phyloP scores from a whole-genome alignment of 37 sponge, comb jelly and placozoan species.

The Hormiphora californensis region DNA sequence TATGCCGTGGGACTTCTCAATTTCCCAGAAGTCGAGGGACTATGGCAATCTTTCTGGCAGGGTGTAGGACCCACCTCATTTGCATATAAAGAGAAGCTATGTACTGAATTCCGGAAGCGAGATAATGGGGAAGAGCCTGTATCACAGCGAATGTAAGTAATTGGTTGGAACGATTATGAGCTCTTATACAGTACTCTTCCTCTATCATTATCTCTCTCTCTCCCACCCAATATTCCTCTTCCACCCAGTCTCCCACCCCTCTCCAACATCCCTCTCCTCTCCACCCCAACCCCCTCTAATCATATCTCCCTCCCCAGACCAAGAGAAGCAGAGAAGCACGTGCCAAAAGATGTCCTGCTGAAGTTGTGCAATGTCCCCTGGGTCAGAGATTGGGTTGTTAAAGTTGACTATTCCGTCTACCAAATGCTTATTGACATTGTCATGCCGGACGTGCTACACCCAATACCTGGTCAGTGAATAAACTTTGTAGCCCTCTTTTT shows the following conservation, averaged over 20 bases:
- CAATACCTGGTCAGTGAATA: constrained; percentile 71
- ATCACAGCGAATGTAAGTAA: no score
- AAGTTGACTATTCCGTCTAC: constrained; percentile 90
- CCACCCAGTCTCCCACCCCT: background rate
- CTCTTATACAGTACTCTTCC: background rate
- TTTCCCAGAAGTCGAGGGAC: constrained; percentile 84
- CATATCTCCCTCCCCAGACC: background rate
- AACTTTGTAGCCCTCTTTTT: background rate
- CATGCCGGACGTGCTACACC: constrained; percentile 84
- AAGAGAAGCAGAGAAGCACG: background rate
- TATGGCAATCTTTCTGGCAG: constrained; percentile 90
- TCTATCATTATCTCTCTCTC: constrained; percentile 31
- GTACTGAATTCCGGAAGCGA: constrained; percentile 32
- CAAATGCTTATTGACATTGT: constrained; percentile 88
- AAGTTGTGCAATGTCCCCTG: constrained; percentile 60
- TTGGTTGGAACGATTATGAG: background rate
- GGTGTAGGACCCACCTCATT: constrained; percentile 4
- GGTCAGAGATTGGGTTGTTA: constrained; percentile 65
- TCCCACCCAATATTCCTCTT: constrained; percentile 31
- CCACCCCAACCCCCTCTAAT: background rate
- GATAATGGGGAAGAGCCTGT: no score
- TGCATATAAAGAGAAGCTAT: constrained; percentile 9
- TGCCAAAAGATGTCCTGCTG: constrained; percentile 52
- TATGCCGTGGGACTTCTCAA: constrained; percentile 85
- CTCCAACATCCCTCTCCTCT: background rate